Evolutionary conservation across 2,888 invertebrate species (phyloP), one percentile per base, ranked within the genome.

Genomic region (Lithophane socia): DNA sequence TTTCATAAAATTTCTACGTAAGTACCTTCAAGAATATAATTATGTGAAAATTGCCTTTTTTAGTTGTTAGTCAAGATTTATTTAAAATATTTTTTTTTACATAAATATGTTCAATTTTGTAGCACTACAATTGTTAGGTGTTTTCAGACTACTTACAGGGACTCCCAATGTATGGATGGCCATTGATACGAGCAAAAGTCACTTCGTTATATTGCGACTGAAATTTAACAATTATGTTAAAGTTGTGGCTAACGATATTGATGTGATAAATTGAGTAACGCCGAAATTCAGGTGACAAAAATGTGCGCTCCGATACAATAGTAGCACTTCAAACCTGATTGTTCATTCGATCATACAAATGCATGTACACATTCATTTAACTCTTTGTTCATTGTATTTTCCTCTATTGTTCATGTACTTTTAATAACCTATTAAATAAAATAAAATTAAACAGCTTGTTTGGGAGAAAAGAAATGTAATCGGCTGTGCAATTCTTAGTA

Each of bases 261-360:
- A 54, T 70, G 29, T n/a, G 10, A 56, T 42, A 9, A 60, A 70
- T 77, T 52, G 13, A 44, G 16, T 24, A 60, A 65, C 24, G 7
- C 42, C 29, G 69, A 72, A 71, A 69, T 67, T 76, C 13, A 75
- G 77, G 85, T 82, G 87, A 87, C 12, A 83, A 85, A 85, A 74
- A 42, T 66, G 70, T 85, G 85, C 61, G 77, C 65, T 60, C 7
- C 64, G 54, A 4, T 61, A 66, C 73, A 80, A 72, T 78, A 69
- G 86, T 88, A 81, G 52, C 69, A 60, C 66, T 80, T 68, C 42
- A 77, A 78, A 69, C 67, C 64, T 79, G 75, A 82, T 82, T 88
- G 87, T 79, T 82, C 87, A 87, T 86, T 87, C 86, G 82, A 81
- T 88, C 82, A 84, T 80, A 84, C 79, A 84, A 87, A 86, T 83